Conservation (phyloP, 1,140 invertebrate species). For the Mycetomoellerius zeteki region DNA sequence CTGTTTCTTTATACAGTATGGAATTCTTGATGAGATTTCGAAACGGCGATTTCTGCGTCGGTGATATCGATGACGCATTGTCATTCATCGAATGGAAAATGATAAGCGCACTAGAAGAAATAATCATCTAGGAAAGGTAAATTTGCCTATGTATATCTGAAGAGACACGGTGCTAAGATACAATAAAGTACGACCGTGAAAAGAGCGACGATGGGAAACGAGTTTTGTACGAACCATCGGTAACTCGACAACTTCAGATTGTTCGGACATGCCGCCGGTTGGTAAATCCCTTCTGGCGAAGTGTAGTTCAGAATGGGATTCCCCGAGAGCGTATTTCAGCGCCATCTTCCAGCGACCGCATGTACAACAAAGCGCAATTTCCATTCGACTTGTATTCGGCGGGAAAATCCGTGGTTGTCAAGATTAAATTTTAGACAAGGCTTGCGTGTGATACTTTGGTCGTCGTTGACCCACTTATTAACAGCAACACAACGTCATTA, state of each 20-base stretch:
- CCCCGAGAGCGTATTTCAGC: slow-evolving; percentile 24
- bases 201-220: neutral
- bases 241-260: neutral
- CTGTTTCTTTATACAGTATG: slow-evolving; percentile 72
- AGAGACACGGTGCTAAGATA: neutral
- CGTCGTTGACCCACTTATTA: neutral
- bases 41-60: slow-evolving; percentile 70
- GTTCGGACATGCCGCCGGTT: slow-evolving; percentile 3
- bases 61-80: slow-evolving; percentile 47
- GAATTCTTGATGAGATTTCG: slow-evolving; percentile 61
- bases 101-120: slow-evolving; percentile 6
- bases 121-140: slow-evolving; percentile 25
- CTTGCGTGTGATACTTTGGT: neutral
- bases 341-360: slow-evolving; percentile 66
- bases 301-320: neutral
- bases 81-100: slow-evolving; percentile 56
- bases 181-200: neutral
- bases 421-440: neutral
- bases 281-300: slow-evolving; percentile 2
- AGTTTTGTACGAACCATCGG: slow-evolving; percentile 29
- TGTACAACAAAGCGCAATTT: slow-evolving; percentile 40
- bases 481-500: neutral
- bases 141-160: neutral
- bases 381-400: slow-evolving; percentile 51
- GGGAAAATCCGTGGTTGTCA: slow-evolving; percentile 47